phyloP scores from a whole-genome alignment of 53 echinoderm and acorn worm species.

The Hippasteria phrygiana region DNA sequence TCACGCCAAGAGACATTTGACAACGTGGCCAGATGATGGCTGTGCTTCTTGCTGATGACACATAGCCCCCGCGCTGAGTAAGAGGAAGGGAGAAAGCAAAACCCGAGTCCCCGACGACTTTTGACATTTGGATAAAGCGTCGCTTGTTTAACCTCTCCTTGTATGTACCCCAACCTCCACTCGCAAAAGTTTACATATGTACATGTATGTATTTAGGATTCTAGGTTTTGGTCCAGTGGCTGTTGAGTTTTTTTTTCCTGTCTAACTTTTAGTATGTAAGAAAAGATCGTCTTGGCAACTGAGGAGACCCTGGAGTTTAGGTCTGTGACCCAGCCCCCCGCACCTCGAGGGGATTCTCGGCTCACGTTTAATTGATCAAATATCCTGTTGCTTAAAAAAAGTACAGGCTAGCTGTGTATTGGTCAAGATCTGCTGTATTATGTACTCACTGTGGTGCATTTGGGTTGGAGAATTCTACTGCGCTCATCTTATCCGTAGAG shows the following conservation, averaged over 20 bases:
- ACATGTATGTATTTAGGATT: background rate
- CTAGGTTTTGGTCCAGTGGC: background rate
- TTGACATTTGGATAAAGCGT: slow-evolving; percentile 3
- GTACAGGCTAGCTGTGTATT: background rate
- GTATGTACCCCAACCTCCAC: no score
- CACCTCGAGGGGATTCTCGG: slow-evolving; percentile 22
- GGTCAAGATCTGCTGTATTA: background rate
- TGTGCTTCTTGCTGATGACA: slow-evolving; percentile 31
- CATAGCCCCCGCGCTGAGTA: slow-evolving; percentile 38
- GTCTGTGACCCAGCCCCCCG: slow-evolving; percentile 16
- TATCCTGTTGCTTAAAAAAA: slow-evolving; percentile 65
- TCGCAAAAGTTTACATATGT: no score
- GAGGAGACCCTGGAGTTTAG: background rate
- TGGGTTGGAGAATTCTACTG: background rate
- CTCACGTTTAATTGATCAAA: slow-evolving; percentile 26
- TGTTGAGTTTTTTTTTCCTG: no score
- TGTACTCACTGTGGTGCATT: background rate
- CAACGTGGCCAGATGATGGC: background rate
- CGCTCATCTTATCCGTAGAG: no score
- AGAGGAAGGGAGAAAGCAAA: slow-evolving; percentile 29
- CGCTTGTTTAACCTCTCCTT: background rate
- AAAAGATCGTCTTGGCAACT: background rate
- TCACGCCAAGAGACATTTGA: background rate
- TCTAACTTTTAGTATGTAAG: background rate
- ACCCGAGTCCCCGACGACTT: background rate